Base-by-base conservation (phyloP, 2,797 vertebrate genomes). In the Eurystomus glaucurus region DNA sequence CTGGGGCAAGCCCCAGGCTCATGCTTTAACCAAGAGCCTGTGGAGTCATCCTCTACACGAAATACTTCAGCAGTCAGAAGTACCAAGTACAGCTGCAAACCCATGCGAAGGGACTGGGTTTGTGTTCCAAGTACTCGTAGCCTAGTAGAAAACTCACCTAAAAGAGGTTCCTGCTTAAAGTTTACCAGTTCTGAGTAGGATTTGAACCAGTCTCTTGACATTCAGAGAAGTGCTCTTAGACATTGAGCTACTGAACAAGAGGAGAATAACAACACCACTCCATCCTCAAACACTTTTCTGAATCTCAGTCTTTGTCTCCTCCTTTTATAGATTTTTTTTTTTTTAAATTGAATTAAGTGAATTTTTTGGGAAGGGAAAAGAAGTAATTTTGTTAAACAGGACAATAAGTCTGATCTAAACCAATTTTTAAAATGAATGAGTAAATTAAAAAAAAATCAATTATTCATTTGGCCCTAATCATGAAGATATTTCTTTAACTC, bases 401-500 rank as follows among this genome's bases (percentile, higher is more conserved):
- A 88, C 48, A 91, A 13, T 41, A 66, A 74, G n/a, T 76, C 55
- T 89, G 16, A 60, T 77, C 45, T 68, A 91, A 95, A 80, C 20
- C 17, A 66, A 82, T 70, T 66, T 2, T 33, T 11, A 39, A 77
- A 90, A 39, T 16, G 3, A 31, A 60, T 77, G 26, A n/a, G 51
- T 75, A 51, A 28, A 22, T 10, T 3, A 2, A 28, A 2, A 31
- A 35, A 22, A 83, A 74, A 71, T 54, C n/a, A 39, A 28, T 81
- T 90, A 58, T 90, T 93, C 37, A 65, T 88, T 52, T 91, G 58
- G 11, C 22, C 28, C 51, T 88, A 78, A 78, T 76, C 21, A 83
- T n/a, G 69, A 80, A 91, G 75, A 61, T 26, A 14, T 83, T 91
- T 95, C 84, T 68, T 87, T 9, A 94, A 74, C 66, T 77, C 66